phyloP scores from a whole-genome alignment of 2,797 vertebrate species.

The Eutrigla gurnardus region DNA sequence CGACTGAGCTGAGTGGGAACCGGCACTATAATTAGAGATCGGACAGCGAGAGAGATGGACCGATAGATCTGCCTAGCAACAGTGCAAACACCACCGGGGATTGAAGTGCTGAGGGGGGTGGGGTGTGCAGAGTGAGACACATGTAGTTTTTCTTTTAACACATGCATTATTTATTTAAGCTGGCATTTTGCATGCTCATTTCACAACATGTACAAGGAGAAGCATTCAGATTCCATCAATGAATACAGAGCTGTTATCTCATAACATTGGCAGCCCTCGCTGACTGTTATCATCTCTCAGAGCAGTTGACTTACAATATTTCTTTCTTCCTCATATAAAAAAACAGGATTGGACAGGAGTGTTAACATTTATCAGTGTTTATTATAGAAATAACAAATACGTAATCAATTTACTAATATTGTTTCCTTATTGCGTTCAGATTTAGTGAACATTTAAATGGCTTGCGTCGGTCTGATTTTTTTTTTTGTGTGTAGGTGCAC shows the following conservation, averaged over 20 bases:
- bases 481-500: background rate
- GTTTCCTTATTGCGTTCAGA: background rate
- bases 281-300: background rate
- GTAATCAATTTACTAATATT: too few relatives aligned
- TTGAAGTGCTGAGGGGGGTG: conserved; percentile 30
- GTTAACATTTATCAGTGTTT: too few relatives aligned
- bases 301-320: background rate
- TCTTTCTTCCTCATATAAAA: too few relatives aligned
- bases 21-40: conserved; percentile 66
- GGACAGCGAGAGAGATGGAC: conserved; percentile 38
- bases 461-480: background rate
- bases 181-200: conserved; percentile 31
- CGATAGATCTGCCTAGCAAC: conserved; percentile 77
- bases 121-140: conserved; percentile 39
- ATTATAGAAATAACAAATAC: too few relatives aligned
- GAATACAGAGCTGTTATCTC: conserved; percentile 8
- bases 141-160: conserved; percentile 20
- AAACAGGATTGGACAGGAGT: too few relatives aligned
- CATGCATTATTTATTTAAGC: conserved; percentile 56
- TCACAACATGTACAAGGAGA: conserved; percentile 16
- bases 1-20: conserved; percentile 40
- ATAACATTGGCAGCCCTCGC: background rate
- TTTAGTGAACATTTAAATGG: background rate
- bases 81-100: conserved; percentile 64
- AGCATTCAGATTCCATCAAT: conserved; percentile 25